These are phyloP conservation scores for Dendrolimus pini DNA, from an alignment of 2,888 invertebrate genomes.

Conservation along the genomic window DNA sequence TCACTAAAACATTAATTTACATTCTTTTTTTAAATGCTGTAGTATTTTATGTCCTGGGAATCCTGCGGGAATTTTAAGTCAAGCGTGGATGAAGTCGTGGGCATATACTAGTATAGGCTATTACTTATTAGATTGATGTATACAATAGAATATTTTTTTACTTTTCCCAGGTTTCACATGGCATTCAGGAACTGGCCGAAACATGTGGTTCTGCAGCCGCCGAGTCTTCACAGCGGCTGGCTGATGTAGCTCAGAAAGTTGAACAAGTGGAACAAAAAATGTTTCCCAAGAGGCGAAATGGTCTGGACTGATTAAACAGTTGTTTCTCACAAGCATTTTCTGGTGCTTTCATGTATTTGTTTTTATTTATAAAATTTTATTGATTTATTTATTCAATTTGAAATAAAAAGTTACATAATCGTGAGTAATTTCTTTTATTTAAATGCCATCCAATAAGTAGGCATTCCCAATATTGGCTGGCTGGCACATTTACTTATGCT, in stretches of 20 bases:
- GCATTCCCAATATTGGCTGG: too few species aligned
- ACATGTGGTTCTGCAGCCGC: slow-evolving; percentile 61
- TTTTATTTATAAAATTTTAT: slow-evolving; percentile 8
- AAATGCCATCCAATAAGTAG: neutral
- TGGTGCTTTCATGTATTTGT: neutral
- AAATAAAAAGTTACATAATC: slow-evolving; percentile 1
- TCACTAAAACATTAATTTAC: too few species aligned
- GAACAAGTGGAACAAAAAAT: slow-evolving; percentile 54
- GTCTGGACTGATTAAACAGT: slow-evolving; percentile 42
- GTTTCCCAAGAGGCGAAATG: slow-evolving; percentile 60
- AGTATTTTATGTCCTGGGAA: too few species aligned
- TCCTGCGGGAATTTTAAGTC: too few species aligned
- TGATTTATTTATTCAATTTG: slow-evolving; percentile 16
- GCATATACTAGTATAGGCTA: too few species aligned
- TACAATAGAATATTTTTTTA: too few species aligned
- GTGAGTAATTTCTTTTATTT: slow-evolving; percentile 9
- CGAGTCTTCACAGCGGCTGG: slow-evolving; percentile 52
- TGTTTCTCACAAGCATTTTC: too few species aligned
- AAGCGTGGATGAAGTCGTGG: too few species aligned
- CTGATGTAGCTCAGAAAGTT: slow-evolving; percentile 55
- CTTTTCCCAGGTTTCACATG: slow-evolving; percentile 47
- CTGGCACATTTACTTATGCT: too few species aligned
- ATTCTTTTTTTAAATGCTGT: too few species aligned
- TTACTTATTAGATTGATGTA: too few species aligned
- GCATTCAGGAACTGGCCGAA: slow-evolving; percentile 61